Conservation (phyloP, 2,888 invertebrate species). For the Griposia aprilina region DNA sequence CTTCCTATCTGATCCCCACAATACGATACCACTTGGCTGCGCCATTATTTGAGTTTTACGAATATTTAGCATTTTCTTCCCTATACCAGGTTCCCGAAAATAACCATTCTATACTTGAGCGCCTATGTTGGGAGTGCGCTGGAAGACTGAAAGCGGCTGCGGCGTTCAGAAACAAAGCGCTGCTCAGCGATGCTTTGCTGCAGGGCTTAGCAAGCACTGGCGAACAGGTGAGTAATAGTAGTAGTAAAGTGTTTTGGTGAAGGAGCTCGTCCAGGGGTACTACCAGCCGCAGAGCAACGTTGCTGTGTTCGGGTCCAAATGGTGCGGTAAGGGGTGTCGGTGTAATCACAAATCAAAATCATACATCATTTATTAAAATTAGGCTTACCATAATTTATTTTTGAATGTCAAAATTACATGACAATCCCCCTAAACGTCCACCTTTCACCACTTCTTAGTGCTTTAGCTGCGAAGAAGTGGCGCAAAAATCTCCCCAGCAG, state of each 20-base stretch:
- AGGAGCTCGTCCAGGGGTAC: background rate
- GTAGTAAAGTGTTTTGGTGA: background rate
- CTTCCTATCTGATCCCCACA: background rate
- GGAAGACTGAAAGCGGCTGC: conserved; percentile 26
- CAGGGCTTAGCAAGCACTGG: background rate
- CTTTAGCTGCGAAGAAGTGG: too few relatives aligned
- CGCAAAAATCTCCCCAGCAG: too few relatives aligned
- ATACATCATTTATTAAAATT: too few relatives aligned
- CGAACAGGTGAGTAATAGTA: conserved; percentile 1
- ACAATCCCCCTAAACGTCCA: too few relatives aligned
- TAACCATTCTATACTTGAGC: background rate
- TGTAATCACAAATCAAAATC: too few relatives aligned
- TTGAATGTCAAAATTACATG: too few relatives aligned
- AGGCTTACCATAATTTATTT: too few relatives aligned
- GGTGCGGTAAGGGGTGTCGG: too few relatives aligned
- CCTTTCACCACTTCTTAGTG: too few relatives aligned
- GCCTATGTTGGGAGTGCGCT: conserved; percentile 36
- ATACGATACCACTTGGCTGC: background rate
- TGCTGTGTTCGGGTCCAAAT: too few relatives aligned
- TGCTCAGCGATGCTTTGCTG: conserved; percentile 28
- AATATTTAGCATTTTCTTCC: background rate
- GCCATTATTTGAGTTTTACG: background rate
- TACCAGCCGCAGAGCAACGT: too few relatives aligned
- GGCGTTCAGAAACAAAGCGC: conserved; percentile 29
- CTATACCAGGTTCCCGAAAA: background rate